Evolutionary conservation across 2,113 vertebrate species (phyloP), one percentile per base, ranked within the genome.

Genomic region (Zingel zingel): DNA sequence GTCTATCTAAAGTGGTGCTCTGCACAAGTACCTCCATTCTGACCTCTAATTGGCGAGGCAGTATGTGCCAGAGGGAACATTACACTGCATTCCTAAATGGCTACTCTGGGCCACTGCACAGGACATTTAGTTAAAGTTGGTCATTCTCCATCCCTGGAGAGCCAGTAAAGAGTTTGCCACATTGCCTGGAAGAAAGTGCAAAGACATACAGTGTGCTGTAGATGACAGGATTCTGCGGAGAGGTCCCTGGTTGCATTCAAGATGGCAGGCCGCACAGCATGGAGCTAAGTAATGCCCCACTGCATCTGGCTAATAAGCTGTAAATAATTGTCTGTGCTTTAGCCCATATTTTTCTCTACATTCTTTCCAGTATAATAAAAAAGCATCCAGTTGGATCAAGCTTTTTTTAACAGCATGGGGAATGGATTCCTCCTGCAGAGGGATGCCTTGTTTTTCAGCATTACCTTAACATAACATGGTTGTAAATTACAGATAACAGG

Each of bases 221-320:
- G 74, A 89, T 93, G 92, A 91, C 91, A 93, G 77, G 89, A 86
- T 86, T 92, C 87, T 79, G 78, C 77, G 33, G 83, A 70, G 72
- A 84, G 85, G 83, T 90, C 93, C 91, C 86, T 45, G 84, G 88
- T 83, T 74, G 74, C 77, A 45, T 89, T 77, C 75, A 63, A 72
- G 82, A 91, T 86, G 84, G 85, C 82, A 77, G 67, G 30, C 30
- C 11, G 78, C 92, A 53, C 93, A 89, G 94, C 88, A 27, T 81
- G 89, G 63, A 56, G 66, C 80, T 87, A 88, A 82, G 91, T 91
- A 90, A 93, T 84, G 93, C 75, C 83, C 91, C 77, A 48, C 85
- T 85, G 86, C 89, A 90, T 87, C 90, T 63, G 82, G 92, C 91
- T 95, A 94, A 95, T 95, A 94, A 93, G 94, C 91, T 92, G 83